Base-by-base conservation (phyloP, 1,140 invertebrate genomes). In the Monochamus saltuarius region DNA sequence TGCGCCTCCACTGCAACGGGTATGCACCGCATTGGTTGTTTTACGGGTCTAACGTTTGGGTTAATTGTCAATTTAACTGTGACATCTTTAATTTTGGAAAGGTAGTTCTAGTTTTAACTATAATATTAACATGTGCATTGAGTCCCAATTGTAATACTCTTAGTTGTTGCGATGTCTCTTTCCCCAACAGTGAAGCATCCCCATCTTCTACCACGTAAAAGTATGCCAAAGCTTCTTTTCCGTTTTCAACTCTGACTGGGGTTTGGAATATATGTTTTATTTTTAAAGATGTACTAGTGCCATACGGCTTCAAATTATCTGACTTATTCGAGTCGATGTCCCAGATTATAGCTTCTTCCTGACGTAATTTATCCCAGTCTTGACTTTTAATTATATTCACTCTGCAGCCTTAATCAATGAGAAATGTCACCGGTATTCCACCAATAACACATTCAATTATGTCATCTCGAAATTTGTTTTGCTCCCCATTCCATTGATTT, bases 1-100 rank as follows among this genome's bases (percentile, higher is more conserved):
- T 50, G 10, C 19, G 56, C 35, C 58, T 69, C 65, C 9, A 66
- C 42, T 4, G 65, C 13, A 11, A 72, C 58, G 2, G 70, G 69
- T 34, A 65, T 46, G 37, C 61, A 54, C 39, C 67, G 43, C 6
- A 65, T 9, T 13, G 68, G 64, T 65, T 72, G 69, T 42, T 59
- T 55, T 22, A 72, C 58, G 37, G 71, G 59, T 61, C 54, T 61
- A 16, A 69, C 54, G 10, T 36, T n/a, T n/a, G 36, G 38, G 42
- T 70, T 59, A 16, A 72, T 64, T 40, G 62, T 46, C 17, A 75
- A 61, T 47, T 68, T 47, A 0, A 78, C 53, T 3, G 49, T 62
- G 22, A 68, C 59, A 36, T 66, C 50, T 52, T 62, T 68, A 39
- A 73, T 54, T 56, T 73, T 34, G 62, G 57, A 49, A 67, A 67